Evolutionary conservation across 2,113 vertebrate genomes (phyloP).

Genomic region (Speoplatyrhinus poulsoni): DNA sequence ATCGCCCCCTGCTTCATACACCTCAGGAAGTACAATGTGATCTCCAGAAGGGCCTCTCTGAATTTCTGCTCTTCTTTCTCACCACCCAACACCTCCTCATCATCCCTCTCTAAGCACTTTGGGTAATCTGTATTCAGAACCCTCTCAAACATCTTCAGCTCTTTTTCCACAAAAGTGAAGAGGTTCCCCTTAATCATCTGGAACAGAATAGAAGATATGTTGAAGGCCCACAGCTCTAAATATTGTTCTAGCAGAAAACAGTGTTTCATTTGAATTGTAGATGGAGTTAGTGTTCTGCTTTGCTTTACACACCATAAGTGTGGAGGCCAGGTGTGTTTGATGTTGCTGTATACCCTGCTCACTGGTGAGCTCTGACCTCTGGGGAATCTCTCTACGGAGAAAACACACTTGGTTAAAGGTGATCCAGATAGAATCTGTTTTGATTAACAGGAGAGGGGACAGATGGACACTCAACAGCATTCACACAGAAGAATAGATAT

Average conservation of each 20-base stretch:
- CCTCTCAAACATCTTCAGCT: background rate
- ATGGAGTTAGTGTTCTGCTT: background rate
- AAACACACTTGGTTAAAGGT: background rate
- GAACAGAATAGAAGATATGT: background rate
- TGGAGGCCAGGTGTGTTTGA: too few relatives aligned
- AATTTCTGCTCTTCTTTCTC: background rate
- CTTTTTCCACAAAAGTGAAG: background rate
- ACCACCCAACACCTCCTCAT: background rate
- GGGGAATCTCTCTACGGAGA: too few relatives aligned
- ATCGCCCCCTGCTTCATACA: slow-evolving; percentile 5
- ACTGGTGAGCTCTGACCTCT: too few relatives aligned
- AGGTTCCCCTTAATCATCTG: background rate
- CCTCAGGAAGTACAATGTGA: slow-evolving; percentile 16
- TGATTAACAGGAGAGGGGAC: background rate
- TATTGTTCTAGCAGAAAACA: background rate
- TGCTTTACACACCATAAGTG: background rate
- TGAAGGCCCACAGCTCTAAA: background rate
- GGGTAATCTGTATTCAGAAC: background rate
- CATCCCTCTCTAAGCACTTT: background rate
- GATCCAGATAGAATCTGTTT: background rate
- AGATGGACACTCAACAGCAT: too few relatives aligned
- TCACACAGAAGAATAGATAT: too few relatives aligned
- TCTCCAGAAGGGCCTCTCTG: slow-evolving; percentile 10
- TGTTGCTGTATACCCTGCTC: background rate
- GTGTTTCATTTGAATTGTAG: background rate